A percentile compares a stretch with the other conserved stretches of the same genome.
Conservation (phyloP, 92 coral and sea anemone genomes). For the Parazoanthus atlanticus region DNA sequence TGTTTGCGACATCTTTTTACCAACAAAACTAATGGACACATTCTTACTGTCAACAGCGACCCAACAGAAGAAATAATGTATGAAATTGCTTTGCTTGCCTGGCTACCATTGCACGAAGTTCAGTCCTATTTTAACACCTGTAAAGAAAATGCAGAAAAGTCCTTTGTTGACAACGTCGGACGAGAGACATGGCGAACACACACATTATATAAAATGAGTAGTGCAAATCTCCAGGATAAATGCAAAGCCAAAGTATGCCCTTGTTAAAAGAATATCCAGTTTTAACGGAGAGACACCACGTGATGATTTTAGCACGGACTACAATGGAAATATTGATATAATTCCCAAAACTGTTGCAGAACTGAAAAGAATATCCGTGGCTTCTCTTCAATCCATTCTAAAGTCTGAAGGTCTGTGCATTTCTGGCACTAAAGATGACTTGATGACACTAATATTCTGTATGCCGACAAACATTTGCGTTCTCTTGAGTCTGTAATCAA, state of each 20-base stretch:
- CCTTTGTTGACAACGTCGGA: constrained; percentile 46
- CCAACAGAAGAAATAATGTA: constrained; percentile 46
- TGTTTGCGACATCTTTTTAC: constrained; percentile 43
- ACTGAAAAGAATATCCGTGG: constrained; percentile 55
- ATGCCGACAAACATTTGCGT: too few relatives aligned
- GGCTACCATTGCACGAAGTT: constrained; percentile 60
- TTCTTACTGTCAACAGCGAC: constrained; percentile 49
- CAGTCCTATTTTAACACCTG: constrained; percentile 39
- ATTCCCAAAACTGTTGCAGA: constrained; percentile 45
- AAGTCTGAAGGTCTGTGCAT: constrained; percentile 40
- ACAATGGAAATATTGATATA: constrained; percentile 23
- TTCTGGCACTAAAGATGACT: constrained; percentile 56
- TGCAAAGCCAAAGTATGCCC: constrained; percentile 49
- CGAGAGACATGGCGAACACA: constrained; percentile 68
- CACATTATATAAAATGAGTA: constrained; percentile 43
- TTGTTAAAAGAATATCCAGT: constrained; percentile 47
- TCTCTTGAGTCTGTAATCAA: too few relatives aligned
- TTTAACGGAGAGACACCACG: constrained; percentile 30
- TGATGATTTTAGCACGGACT: constrained; percentile 37
- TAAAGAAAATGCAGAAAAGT: constrained; percentile 44
- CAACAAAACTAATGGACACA: constrained; percentile 49
- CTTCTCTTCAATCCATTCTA: constrained; percentile 55
- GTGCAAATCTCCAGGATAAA: constrained; percentile 30
- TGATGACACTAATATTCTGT: too few relatives aligned
- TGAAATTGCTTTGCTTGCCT: constrained; percentile 38